Evolutionary conservation across 2,797 vertebrate species (phyloP).

Genomic region (Syngnathus acus): DNA sequence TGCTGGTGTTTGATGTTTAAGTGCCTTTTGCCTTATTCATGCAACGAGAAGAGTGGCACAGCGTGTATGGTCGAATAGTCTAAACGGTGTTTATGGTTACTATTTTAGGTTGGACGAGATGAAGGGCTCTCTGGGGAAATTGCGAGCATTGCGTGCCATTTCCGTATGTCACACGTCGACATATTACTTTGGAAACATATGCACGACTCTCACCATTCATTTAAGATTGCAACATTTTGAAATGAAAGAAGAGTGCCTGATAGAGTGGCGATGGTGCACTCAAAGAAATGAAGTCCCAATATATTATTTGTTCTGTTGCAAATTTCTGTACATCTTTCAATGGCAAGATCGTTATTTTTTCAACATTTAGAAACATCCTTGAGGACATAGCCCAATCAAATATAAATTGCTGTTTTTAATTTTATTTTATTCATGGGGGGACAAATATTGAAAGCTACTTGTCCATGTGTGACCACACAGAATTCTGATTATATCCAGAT

Average conservation of each 20-base stretch:
- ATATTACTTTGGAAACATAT: constrained; percentile 8
- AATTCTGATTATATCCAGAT: too few species aligned
- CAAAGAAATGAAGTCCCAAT: background rate
- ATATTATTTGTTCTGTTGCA: background rate
- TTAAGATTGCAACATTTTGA: constrained; percentile 6
- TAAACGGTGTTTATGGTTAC: constrained; percentile 32
- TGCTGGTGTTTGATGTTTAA: constrained; percentile 34
- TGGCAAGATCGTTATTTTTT: too few species aligned
- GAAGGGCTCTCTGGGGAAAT: constrained; percentile 16
- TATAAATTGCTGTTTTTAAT: too few species aligned
- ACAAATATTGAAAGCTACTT: too few species aligned
- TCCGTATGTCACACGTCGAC: constrained; percentile 12
- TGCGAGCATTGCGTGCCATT: constrained; percentile 20
- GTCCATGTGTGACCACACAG: too few species aligned
- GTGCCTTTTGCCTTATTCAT: constrained; percentile 65
- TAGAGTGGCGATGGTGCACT: background rate
- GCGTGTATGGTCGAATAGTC: constrained; percentile 20
- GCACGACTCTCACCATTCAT: constrained; percentile 19
- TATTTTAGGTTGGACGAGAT: constrained; percentile 22
- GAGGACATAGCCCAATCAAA: too few species aligned
- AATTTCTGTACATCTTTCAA: too few species aligned
- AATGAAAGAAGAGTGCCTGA: background rate
- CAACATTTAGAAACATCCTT: too few species aligned
- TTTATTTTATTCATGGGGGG: too few species aligned
- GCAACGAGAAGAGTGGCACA: constrained; percentile 14